Evolutionary conservation across 2,797 vertebrate species (phyloP).

Genomic region (Rhinella marina): DNA sequence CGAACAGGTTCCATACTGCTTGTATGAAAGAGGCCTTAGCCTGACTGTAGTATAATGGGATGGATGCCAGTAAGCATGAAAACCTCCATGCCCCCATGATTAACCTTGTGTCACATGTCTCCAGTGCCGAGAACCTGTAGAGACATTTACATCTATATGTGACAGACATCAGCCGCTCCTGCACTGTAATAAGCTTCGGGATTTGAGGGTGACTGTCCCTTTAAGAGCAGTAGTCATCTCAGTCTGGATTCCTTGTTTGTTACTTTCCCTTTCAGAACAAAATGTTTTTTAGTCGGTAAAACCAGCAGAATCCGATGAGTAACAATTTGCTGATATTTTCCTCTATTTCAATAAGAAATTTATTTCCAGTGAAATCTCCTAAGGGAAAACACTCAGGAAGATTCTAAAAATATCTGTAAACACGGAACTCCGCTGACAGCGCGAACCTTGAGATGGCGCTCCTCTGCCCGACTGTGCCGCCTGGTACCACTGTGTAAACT

Average conservation of each 20-base stretch:
- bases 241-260: constrained; percentile 8
- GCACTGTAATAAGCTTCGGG: not conserved
- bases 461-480: too few species aligned
- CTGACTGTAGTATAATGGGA: too few species aligned
- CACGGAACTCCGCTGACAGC: not conserved
- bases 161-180: not conserved
- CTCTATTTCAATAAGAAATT: not conserved
- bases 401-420: not conserved
- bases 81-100: too few species aligned
- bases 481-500: too few species aligned
- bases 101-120: too few species aligned
- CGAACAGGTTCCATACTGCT: too few species aligned
- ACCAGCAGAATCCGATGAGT: not conserved
- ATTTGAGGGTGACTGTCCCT: not conserved
- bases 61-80: too few species aligned
- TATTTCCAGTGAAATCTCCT: constrained; percentile 16
- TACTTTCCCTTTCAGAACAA: not conserved
- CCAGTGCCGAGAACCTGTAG: too few species aligned
- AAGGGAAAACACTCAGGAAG: not conserved
- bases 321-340: constrained; percentile 11
- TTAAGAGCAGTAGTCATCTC: not conserved
- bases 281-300: not conserved
- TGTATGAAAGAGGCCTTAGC: too few species aligned
- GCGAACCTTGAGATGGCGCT: too few species aligned
- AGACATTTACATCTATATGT: not conserved